These are phyloP conservation scores for Brachionus paranguensis DNA, from an alignment of 1,140 invertebrate species.

Conservation along the genomic window DNA sequence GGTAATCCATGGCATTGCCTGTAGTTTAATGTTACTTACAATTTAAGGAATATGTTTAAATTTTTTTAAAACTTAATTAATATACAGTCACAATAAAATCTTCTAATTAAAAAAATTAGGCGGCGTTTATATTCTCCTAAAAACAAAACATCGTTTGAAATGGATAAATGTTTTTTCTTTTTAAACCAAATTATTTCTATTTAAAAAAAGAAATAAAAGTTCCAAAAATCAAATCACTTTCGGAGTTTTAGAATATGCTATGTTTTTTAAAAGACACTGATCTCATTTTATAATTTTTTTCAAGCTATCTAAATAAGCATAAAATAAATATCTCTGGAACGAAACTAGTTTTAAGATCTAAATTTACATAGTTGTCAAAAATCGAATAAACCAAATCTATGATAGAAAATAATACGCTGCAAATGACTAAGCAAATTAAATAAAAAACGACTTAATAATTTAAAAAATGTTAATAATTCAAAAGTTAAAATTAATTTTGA, in stretches of 20 bases:
- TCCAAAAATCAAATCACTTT: background rate
- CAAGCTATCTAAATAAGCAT: background rate
- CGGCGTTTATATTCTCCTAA: background rate
- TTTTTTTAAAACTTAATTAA: background rate
- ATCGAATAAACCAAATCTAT: background rate
- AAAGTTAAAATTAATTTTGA: background rate
- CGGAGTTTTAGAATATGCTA: background rate
- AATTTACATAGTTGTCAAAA: background rate
- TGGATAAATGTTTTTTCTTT: background rate
- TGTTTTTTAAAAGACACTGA: background rate
- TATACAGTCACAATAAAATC: background rate
- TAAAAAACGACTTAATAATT: background rate
- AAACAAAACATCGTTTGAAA: no score
- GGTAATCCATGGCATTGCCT: background rate
- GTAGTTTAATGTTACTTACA: background rate
- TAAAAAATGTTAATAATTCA: background rate
- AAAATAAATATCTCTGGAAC: background rate
- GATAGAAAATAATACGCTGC: background rate
- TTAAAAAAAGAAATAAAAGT: background rate
- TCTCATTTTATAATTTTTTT: background rate
- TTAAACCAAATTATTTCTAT: background rate
- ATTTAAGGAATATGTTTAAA: background rate
- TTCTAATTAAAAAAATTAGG: background rate
- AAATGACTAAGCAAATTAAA: background rate
- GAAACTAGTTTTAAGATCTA: background rate